phyloP scores from a whole-genome alignment of 1,140 invertebrate genomes.

The Aphelinus certus region DNA sequence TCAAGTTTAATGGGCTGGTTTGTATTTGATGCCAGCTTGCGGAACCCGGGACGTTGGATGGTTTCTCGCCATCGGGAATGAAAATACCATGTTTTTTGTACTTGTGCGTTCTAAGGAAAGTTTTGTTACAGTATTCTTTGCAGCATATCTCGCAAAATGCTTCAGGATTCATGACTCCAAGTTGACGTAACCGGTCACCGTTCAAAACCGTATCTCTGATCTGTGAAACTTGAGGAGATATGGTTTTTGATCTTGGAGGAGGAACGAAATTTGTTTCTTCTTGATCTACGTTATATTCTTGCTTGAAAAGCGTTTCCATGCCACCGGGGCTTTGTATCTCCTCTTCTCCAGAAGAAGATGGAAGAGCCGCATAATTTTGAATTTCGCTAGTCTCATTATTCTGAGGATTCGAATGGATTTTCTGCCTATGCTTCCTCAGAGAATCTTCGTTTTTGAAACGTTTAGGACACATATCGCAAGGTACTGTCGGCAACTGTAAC shows the following conservation, averaged over 20 bases:
- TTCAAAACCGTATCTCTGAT: constrained; percentile 73
- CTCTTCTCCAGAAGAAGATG: constrained; percentile 24
- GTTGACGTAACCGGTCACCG: constrained; percentile 74
- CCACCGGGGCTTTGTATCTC: constrained; percentile 53
- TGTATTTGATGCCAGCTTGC: constrained; percentile 68
- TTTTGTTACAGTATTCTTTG: constrained; percentile 96
- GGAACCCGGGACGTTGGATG: constrained; percentile 58
- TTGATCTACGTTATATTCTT: constrained; percentile 65
- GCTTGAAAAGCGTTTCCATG: constrained; percentile 59
- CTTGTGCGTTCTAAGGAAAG: constrained; percentile 92
- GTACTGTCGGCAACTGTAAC: constrained; percentile 49
- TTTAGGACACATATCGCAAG: constrained; percentile 67
- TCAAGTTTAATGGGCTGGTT: constrained; percentile 71
- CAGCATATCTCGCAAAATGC: constrained; percentile 94
- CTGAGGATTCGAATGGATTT: constrained; percentile 55
- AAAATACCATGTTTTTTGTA: constrained; percentile 81
- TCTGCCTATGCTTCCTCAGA: constrained; percentile 65
- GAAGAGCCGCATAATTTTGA: constrained; percentile 3
- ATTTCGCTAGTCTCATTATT: constrained; percentile 35
- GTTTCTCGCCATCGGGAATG: constrained; percentile 68
- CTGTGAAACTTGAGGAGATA: constrained; percentile 71
- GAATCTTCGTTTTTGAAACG: constrained; percentile 67
- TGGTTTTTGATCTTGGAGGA: constrained; percentile 60
- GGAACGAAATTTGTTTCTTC: constrained; percentile 67
- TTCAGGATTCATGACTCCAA: constrained; percentile 86